Percentiles rank a stretch among this genome's conserved stretches.
Conservation (phyloP, 2,113 vertebrate genomes). For the Pangasianodon gigas region DNA sequence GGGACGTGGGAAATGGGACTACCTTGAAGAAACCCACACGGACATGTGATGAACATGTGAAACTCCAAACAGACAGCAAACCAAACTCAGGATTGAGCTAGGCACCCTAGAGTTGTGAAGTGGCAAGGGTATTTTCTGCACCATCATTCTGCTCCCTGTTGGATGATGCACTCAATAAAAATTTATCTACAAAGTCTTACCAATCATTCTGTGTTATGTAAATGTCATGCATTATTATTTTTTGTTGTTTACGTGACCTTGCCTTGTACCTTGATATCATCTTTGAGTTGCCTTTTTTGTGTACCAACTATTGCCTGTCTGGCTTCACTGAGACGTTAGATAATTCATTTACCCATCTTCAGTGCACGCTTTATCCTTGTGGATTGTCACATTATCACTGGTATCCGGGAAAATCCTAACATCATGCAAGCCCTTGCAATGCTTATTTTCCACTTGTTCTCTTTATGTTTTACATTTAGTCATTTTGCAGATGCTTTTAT, state of each 20-base stretch:
- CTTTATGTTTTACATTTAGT: background rate
- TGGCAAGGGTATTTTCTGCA: background rate
- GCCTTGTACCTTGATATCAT: background rate
- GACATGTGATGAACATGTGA: background rate
- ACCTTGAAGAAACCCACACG: background rate
- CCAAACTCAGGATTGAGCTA: background rate
- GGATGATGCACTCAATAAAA: background rate
- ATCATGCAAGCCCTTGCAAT: background rate
- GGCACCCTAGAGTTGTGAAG: background rate
- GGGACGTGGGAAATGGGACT: background rate
- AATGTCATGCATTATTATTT: background rate
- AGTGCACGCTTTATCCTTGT: background rate
- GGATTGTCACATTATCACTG: background rate
- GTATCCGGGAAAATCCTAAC: background rate
- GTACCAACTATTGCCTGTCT: background rate
- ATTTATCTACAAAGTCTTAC: background rate
- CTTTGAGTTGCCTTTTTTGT: background rate
- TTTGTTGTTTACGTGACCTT: background rate
- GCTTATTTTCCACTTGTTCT: background rate
- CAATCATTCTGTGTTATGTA: background rate
- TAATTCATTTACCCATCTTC: background rate
- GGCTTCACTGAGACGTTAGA: background rate
- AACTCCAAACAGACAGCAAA: background rate
- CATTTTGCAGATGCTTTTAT: background rate
- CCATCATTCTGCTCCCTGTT: background rate